phyloP scores from a whole-genome alignment of 2,797 vertebrate species.

The Macroramphosus scolopax region DNA sequence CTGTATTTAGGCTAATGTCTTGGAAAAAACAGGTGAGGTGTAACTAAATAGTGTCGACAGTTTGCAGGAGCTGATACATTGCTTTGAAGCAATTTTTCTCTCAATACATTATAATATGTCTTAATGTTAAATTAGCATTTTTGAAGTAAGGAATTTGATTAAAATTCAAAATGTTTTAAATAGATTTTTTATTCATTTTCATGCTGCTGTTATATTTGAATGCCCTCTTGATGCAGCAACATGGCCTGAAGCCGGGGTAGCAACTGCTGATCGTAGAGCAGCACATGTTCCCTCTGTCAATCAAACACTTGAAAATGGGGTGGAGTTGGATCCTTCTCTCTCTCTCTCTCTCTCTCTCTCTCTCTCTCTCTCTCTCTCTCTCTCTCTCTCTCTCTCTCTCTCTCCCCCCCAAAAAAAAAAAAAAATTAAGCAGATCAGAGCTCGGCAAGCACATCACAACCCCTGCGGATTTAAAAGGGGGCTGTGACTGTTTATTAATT shows the following conservation, averaged over 20 bases:
- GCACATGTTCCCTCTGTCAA: conserved; percentile 69
- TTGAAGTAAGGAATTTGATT: too few relatives aligned
- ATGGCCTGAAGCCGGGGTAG: conserved; percentile 20
- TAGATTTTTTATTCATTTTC: too few relatives aligned
- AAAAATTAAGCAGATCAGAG: conserved; percentile 69
- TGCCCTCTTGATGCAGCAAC: background rate
- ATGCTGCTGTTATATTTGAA: background rate
- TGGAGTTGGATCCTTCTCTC: conserved; percentile 38
- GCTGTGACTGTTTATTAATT: conserved; percentile 84
- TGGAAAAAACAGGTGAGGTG: too few relatives aligned
- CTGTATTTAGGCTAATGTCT: background rate
- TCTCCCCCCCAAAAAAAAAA: conserved; percentile 13
- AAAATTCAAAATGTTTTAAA: too few relatives aligned
- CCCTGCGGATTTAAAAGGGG: conserved; percentile 64
- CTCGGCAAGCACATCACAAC: conserved; percentile 35
- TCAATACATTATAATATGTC: too few relatives aligned
- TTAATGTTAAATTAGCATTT: too few relatives aligned
- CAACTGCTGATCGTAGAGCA: conserved; percentile 22
- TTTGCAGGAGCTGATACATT: too few relatives aligned
- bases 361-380: conserved; percentile 31
- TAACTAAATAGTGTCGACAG: background rate
- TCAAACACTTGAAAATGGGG: conserved; percentile 58
- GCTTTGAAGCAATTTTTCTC: too few relatives aligned
- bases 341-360: conserved; percentile 23
- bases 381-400: conserved; percentile 26